phyloP scores from a whole-genome alignment of 92 coral and sea anemone genomes.

The Hydrozoanthus gracilis region DNA sequence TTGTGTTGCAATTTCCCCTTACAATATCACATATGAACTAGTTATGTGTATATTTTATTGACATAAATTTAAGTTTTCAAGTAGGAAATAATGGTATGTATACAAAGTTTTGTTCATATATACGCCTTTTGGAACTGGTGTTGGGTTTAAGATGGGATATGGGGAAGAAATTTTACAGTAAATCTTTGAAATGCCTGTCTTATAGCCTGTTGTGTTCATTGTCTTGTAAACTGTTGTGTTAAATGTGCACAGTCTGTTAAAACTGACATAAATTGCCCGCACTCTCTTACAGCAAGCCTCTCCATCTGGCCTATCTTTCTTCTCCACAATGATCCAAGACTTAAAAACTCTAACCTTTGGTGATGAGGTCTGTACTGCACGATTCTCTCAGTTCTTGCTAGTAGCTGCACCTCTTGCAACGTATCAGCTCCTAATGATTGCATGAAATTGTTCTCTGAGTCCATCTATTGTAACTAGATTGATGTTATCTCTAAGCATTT shows the following conservation, averaged over 20 bases:
- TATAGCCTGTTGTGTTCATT: not conserved
- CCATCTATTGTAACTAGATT: not conserved
- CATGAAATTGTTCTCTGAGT: not conserved
- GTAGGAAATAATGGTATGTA: too few species aligned
- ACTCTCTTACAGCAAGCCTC: constrained; percentile 43
- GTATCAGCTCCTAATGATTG: not conserved
- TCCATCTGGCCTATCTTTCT: constrained; percentile 79
- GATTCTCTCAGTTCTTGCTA: constrained; percentile 30
- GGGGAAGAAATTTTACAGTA: not conserved
- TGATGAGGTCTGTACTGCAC: constrained; percentile 94
- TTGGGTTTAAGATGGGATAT: too few species aligned
- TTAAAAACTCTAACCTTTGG: constrained; percentile 98
- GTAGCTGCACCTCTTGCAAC: not conserved
- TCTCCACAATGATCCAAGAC: constrained; percentile 96
- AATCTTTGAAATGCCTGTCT: not conserved
- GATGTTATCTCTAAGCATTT: too few species aligned
- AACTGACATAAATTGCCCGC: constrained; percentile 26
- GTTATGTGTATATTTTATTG: too few species aligned
- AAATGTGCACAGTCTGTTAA: not conserved
- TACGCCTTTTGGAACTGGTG: too few species aligned
- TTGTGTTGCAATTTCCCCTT: too few species aligned
- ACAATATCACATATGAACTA: too few species aligned
- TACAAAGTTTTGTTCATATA: too few species aligned
- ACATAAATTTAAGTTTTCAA: too few species aligned
- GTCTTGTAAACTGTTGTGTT: not conserved